Evolutionary conservation across 2,888 invertebrate genomes (phyloP), one percentile per base, ranked within the genome.

Genomic region (Formica aserva): DNA sequence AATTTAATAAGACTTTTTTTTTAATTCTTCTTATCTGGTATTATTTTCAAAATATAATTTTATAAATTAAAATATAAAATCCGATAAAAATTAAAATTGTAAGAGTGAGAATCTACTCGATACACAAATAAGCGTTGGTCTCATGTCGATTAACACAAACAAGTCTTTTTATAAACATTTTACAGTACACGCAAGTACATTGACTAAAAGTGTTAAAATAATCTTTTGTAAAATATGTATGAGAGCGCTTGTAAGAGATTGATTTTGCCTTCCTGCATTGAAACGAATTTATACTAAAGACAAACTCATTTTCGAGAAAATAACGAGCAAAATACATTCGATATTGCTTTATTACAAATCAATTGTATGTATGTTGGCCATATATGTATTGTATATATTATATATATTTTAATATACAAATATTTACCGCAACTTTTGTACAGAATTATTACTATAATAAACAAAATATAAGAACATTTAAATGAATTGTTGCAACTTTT

Each of bases 331-430:
- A 62, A 1, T 18, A 45, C 22, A 15, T 69, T 65, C 6, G 15
- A 38, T 11, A 15, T 6, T 35, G 5, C 11, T 60, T n/a, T 60
- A 63, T 6, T 35, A 38, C 18, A 52, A 65, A 65, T 76, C n/a
- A 26, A 76, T 6, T 55, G 4, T 65, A 18, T 26, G n/a, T 2
- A 13, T 26, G 48, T 4, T 38, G 5, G 11, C 26, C 18, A 45
- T 67, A 8, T 52, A 52, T 52, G n/a, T 52, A 15, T 48, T 67
- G 48, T 67, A 67, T 45, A 38, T 65, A n/a, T 65, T 65, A 22
- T 66, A 66, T 29, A 66, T 66, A 77, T 66, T 75, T 75, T 55
- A 76, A 65, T 65, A 38, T n/a, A 22, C 13, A 35, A 76, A 29
- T 5, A 35, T 18, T 29, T 38, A 11, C 15, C 4, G 13, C 6